Conservation (phyloP, 2,113 vertebrate genomes). For the Puma concolor region DNA sequence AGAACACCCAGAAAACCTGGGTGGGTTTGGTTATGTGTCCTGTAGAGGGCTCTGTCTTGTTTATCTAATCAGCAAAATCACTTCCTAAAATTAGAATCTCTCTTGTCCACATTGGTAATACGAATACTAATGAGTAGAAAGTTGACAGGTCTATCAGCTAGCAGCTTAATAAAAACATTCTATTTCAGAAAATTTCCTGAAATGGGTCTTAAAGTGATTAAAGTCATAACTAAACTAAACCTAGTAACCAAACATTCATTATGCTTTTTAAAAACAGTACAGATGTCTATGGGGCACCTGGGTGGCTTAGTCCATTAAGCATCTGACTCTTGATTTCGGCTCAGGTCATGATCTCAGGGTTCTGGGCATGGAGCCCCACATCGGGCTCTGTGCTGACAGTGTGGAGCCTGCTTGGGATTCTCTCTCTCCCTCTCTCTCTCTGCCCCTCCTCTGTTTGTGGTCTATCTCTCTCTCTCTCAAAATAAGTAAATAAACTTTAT, state of each 20-base stretch:
- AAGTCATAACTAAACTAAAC: constrained; percentile 15
- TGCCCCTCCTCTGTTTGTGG: no score
- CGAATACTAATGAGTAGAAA: constrained; percentile 14
- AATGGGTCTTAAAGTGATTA: constrained; percentile 7
- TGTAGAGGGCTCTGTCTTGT: neutral
- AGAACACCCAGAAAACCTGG: neutral
- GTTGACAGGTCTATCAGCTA: neutral
- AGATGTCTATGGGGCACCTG: neutral
- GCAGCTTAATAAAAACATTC: neutral
- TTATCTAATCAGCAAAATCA: neutral
- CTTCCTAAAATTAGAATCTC: neutral
- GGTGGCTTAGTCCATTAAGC: no score
- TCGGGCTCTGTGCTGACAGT: no score
- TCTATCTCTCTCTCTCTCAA: no score
- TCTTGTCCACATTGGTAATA: neutral
- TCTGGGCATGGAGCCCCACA: no score
- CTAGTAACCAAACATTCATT: neutral
- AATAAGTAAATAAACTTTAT: no score
- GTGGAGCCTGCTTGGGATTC: no score
- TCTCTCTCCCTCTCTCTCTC: no score
- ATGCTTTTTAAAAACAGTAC: neutral
- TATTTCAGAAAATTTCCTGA: constrained; percentile 16
- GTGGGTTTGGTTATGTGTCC: neutral
- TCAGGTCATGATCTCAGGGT: no score
- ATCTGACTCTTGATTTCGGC: no score